phyloP scores from a whole-genome alignment of 2,888 invertebrate species.

The Philaethria dido region DNA sequence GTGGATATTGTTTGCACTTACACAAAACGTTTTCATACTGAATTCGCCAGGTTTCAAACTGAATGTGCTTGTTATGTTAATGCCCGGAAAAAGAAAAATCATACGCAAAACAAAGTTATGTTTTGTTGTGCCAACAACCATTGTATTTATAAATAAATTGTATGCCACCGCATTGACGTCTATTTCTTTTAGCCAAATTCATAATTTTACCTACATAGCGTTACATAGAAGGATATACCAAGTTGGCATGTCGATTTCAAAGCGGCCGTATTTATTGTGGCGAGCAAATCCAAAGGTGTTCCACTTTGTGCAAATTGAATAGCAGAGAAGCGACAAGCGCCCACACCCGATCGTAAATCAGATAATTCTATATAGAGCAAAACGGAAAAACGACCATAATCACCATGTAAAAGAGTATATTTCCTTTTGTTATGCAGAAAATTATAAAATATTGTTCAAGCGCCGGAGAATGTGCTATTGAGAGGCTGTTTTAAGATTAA shows the following conservation, averaged over 20 bases:
- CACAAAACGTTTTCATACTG: slow-evolving; percentile 22
- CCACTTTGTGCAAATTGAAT: slow-evolving; percentile 74
- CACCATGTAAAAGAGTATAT: slow-evolving; percentile 52
- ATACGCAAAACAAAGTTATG: slow-evolving; percentile 29
- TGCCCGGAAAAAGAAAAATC: slow-evolving; percentile 33
- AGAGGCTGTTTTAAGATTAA: slow-evolving; percentile 74
- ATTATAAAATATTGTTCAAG: slow-evolving; percentile 56
- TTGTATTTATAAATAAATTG: slow-evolving; percentile 5
- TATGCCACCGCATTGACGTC: slow-evolving; percentile 2
- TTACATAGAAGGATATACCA: slow-evolving; percentile 35
- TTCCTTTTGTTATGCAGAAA: slow-evolving; percentile 44
- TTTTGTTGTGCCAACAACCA: slow-evolving; percentile 18
- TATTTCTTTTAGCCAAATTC: neutral
- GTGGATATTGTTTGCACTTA: slow-evolving; percentile 39
- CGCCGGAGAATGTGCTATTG: slow-evolving; percentile 68
- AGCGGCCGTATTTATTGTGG: slow-evolving; percentile 57
- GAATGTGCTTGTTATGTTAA: slow-evolving; percentile 39
- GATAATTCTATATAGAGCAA: slow-evolving; percentile 53
- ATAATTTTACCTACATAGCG: neutral
- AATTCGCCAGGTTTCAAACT: slow-evolving; percentile 19
- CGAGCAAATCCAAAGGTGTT: slow-evolving; percentile 63
- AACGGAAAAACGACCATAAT: slow-evolving; percentile 58
- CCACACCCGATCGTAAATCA: slow-evolving; percentile 74
- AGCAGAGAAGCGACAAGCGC: slow-evolving; percentile 60
- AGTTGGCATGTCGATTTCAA: slow-evolving; percentile 52